Base-by-base conservation (phyloP, 2,888 invertebrate species). In the Eupithecia dodoneata region DNA sequence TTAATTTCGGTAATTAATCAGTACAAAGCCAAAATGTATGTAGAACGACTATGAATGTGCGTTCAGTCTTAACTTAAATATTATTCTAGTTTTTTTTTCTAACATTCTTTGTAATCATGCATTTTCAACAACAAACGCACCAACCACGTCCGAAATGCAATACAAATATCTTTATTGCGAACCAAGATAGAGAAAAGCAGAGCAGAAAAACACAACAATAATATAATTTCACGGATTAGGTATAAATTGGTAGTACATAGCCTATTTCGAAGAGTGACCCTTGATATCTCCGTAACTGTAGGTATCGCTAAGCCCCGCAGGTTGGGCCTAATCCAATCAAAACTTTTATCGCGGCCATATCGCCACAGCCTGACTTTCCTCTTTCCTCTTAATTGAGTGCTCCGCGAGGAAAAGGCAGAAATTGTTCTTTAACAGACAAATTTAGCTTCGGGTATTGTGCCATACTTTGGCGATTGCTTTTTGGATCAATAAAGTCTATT, bases 291-390 rank as follows among this genome's bases (percentile, higher is more conserved):
- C 44, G 44, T 69, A 44, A 42, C 67, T 42, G 44, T 67, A 45
- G 44, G 18, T 69, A 66, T 72, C 70, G 52, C 71, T 70, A 44
- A 49, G 70, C 72, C 72, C 18, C 9, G 72, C 71, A 77, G 52
- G 72, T 69, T 63, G 71, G 69, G 67, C 74, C 70, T 76, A 76
- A 80, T 80, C 82, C 77, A 82, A 81, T 82, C 81, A 79, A 77
- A 82, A 80, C 72, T 82, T 82, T 78, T 76, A 78, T 78, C 78
- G 52, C 66, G 41, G 73, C 42, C n/a, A 70, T 71, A 63, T 71
- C 75, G 76, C 71, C 73, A 75, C 52, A 70, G 73, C 70, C 74
- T 74, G 71, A 42, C 49, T 70, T 72, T 45, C 69, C 65, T 30
- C 65, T 41, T 76, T 72, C 41, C 63, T 44, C 76, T 73, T 75